Evolutionary conservation across 2,888 invertebrate species (phyloP), one percentile per base, ranked within the genome.

Genomic region (Amblyjoppa proteus): DNA sequence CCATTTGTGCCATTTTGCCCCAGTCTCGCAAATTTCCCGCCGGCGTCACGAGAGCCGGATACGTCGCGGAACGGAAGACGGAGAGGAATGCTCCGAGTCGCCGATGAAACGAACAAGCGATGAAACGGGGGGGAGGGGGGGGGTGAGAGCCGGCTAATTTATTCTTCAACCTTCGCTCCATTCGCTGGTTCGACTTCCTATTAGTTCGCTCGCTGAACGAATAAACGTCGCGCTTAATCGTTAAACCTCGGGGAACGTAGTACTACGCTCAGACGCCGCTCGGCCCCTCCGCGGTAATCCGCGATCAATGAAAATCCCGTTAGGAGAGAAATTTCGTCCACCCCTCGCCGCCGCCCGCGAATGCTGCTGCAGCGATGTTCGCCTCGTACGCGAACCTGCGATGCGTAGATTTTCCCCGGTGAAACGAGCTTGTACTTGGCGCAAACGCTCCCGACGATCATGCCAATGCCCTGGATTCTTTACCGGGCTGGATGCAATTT

Each of bases 291-390:
- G n/a, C 61, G 45, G 61, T 79, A 61, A 70, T 70, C 58, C 34
- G 13, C 45, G 70, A 79, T 71, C 70, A 70, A 79, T 79, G 70
- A 70, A 71, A 61, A 61, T 61, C 78, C 49, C 61, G 78, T 61
- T 77, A 53, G 16, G 25, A 49, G 69, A 69, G 41, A 49, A 66
- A 51, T 76, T 66, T 61, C 61, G n/a, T n/a, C 38, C 16, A 38
- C 41, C 56, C 45, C 4, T 34, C 11, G 16, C 61, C 6, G 31
- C 16, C n/a, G 3, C 1, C 0, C 53, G 53, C 53, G 34, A 9
- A 31, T 0, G 6, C 64, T n/a, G 34, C 13, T 2, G 61, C 20
- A 20, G 20, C 20, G 20, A 20, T 20, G 20, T 20, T 20, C 0
- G 61, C 34, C 34, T 61, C 61, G 16, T 1, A 3, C 61, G 61